Evolutionary conservation across 2,888 invertebrate species (phyloP), one percentile per base, ranked within the genome.

Genomic region (Habrosyne pyritoides): DNA sequence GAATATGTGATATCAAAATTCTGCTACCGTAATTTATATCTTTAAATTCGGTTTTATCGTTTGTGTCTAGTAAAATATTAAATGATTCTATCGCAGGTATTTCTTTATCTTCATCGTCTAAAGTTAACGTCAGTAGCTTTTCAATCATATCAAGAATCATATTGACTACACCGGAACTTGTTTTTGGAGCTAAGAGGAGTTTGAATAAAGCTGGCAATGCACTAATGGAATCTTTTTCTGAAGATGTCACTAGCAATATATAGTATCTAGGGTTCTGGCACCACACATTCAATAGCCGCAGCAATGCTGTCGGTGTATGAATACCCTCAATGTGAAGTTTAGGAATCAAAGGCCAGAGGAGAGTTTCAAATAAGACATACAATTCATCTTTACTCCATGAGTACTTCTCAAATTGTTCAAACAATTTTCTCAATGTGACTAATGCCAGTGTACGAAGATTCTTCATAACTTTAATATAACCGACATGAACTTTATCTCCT

Each of bases 231-330:
- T 94, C 83, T 24, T 88, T 85, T 26, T 88, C 80, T 8, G 89
- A 83, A 69, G 91, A 84, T 70, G 95, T 96, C 1, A 94, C 94
- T 24, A 98, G 88, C 47, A 97, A 88, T 22, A 93, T 78, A 77
- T 96, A 97, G 76, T 96, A 97, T 83, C 96, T 94, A 0, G 97
- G 95, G 84, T 97, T 95, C 54, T 95, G 94, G 63, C 96, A 95
- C 97, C 98, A 99, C 0, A 93, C 91, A 26, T 94, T 90, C 21
- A 98, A 93, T n/a, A 99, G 85, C 80, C 96, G 97, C 18, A 98
- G 84, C 53, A 98, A 87, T 1, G 96, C 94, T 0, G 98, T 97
- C 0, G 98, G 97, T 67, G 95, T 96, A 71, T 97, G 95, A 55
- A 98, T 95, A 10, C 97, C 96, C 79, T 99, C 98, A 50, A 94